These are phyloP conservation scores for Catharus fuscescens DNA, from an alignment of 2,113 vertebrate genomes.

Conservation along the genomic window DNA sequence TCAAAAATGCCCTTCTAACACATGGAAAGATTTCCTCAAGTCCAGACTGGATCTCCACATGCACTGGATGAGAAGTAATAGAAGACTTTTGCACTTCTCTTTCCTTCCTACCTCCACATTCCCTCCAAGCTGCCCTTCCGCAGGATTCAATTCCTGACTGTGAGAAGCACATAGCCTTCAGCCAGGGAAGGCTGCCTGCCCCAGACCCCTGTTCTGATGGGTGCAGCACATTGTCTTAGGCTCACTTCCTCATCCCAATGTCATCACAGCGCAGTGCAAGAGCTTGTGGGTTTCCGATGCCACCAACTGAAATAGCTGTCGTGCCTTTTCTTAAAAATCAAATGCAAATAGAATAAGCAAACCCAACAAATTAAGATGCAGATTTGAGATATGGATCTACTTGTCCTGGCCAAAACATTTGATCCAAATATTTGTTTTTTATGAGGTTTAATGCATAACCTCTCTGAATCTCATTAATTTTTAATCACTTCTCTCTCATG, in stretches of 20 bases:
- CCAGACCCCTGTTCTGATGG: rapidly evolving
- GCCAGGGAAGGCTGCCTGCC: neutral
- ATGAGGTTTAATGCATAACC: slow-evolving; percentile 18
- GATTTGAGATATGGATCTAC: neutral
- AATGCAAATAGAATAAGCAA: neutral
- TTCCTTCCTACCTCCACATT: neutral
- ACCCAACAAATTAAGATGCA: neutral
- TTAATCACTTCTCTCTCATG: neutral
- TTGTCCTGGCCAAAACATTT: neutral
- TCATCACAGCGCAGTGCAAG: neutral
- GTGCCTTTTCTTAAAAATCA: neutral
- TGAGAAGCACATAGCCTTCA: neutral
- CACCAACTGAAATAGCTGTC: neutral
- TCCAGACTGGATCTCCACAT: neutral
- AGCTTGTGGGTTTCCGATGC: neutral
- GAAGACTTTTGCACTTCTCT: neutral
- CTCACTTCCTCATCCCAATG: neutral
- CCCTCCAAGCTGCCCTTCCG: neutral
- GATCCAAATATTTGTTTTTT: neutral
- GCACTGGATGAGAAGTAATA: neutral
- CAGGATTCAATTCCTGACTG: neutral
- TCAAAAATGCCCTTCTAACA: neutral
- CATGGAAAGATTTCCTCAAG: neutral
- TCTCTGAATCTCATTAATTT: neutral
- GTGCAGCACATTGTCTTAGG: rapidly evolving